Evolutionary conservation across 2,113 vertebrate species (phyloP).

Genomic region (Chunga burmeisteri): DNA sequence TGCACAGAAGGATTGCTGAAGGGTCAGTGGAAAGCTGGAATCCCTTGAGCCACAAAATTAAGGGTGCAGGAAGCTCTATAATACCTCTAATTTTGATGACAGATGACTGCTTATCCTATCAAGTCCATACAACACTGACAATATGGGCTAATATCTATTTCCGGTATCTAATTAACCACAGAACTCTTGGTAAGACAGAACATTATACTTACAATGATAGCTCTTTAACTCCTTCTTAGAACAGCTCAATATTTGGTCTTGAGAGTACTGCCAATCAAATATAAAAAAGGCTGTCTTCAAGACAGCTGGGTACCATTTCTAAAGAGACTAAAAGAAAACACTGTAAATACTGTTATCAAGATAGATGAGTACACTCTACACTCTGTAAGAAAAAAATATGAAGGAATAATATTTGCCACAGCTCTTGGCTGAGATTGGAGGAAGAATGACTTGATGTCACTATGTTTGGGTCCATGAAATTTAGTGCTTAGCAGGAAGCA

Average conservation of each 20-base stretch:
- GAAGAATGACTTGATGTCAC: not conserved
- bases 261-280: slow-evolving; percentile 45
- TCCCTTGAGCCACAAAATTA: not conserved
- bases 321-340: slow-evolving; percentile 47
- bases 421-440: not conserved
- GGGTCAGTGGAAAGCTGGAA: not conserved
- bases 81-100: not conserved
- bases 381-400: not conserved
- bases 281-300: slow-evolving; percentile 21
- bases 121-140: not conserved
- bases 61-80: not conserved
- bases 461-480: not conserved
- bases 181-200: slow-evolving; percentile 25
- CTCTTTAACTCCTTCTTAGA: slow-evolving; percentile 44
- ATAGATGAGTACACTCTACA: slow-evolving; percentile 11
- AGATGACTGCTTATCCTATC: not conserved
- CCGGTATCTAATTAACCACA: not conserved
- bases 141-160: slow-evolving; percentile 30
- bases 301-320: slow-evolving; percentile 41
- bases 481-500: not conserved
- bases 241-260: slow-evolving; percentile 49
- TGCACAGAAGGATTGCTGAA: not conserved
- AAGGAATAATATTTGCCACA: slow-evolving; percentile 7
- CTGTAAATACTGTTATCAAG: slow-evolving; percentile 49
- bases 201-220: slow-evolving; percentile 40